Conservation (phyloP, 2,888 invertebrate genomes). For the Dorcus hopei region DNA sequence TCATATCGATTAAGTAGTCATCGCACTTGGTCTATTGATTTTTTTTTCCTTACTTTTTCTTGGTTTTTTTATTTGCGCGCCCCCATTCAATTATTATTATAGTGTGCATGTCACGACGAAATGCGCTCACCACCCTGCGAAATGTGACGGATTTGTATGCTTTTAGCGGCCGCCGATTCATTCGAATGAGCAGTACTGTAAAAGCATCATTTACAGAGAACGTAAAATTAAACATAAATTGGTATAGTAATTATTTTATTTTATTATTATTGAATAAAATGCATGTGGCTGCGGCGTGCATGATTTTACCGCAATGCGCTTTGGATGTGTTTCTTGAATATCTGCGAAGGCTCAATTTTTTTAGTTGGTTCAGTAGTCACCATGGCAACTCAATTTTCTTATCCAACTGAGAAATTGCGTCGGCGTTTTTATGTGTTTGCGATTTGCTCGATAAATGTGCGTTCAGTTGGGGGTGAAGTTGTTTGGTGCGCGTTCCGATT, state of each 20-base stretch:
- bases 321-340: neutral
- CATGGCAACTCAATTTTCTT: no score
- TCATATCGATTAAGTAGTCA: neutral
- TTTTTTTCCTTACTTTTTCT: neutral
- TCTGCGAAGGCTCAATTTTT: neutral
- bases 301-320: slow-evolving; percentile 9
- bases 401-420: neutral
- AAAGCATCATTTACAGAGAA: slow-evolving; percentile 52
- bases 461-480: neutral
- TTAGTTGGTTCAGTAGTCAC: neutral
- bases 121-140: neutral
- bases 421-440: neutral
- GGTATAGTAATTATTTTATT: slow-evolving; percentile 40
- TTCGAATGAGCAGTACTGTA: slow-evolving; percentile 35
- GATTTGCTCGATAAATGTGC: neutral
- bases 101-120: neutral
- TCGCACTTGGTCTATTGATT: neutral
- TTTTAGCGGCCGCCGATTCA: slow-evolving; percentile 8
- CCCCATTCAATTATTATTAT: neutral
- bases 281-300: slow-evolving; percentile 10
- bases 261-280: slow-evolving; percentile 1
- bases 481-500: neutral
- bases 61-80: neutral
- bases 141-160: slow-evolving; percentile 7
- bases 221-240: slow-evolving; percentile 51